Evolutionary conservation across 2,797 vertebrate species (phyloP).

Genomic region (Pogoniulus pusillus): DNA sequence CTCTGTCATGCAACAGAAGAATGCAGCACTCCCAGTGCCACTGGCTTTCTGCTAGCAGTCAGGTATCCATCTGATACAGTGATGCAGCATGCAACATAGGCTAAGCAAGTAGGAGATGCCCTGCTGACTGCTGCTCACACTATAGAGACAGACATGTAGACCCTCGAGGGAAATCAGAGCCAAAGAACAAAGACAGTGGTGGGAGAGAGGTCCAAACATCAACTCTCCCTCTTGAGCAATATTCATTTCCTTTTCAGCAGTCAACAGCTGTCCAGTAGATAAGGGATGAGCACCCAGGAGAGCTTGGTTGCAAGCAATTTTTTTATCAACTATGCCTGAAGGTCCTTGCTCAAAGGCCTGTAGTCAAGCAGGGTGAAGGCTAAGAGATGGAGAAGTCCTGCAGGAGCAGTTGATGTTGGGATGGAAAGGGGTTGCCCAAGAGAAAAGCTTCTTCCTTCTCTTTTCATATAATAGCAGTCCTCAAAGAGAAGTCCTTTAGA

Average conservation of each 20-base stretch:
- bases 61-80: background rate
- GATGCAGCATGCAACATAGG: background rate
- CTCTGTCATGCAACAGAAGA: background rate
- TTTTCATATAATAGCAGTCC: background rate
- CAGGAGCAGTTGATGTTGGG: background rate
- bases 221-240: background rate
- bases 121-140: background rate
- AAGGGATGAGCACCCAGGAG: background rate
- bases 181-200: background rate
- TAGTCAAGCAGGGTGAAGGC: background rate
- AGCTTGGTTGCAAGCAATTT: background rate
- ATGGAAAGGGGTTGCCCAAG: background rate
- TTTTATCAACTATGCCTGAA: background rate
- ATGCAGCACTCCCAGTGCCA: background rate
- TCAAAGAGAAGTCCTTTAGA: background rate
- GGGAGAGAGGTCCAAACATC: background rate
- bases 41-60: background rate
- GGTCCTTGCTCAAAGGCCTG: background rate
- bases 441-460: background rate
- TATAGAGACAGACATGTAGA: background rate
- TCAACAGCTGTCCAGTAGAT: background rate
- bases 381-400: background rate
- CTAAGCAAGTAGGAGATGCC: background rate
- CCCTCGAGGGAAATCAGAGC: background rate
- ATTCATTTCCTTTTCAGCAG: background rate